phyloP scores from a whole-genome alignment of 2,888 invertebrate species.

The Apamea monoglypha region DNA sequence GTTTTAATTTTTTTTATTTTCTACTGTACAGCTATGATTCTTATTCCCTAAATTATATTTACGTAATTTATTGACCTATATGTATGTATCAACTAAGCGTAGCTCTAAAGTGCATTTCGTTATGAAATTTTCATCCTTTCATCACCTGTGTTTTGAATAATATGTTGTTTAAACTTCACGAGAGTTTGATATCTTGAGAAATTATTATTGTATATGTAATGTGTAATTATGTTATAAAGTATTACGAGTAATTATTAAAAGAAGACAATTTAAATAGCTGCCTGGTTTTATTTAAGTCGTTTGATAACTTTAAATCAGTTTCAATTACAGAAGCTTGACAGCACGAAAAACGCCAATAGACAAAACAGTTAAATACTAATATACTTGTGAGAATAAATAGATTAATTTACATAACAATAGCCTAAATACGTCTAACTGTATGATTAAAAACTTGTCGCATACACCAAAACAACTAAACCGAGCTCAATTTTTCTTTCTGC shows the following conservation, averaged over 20 bases:
- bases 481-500: slow-evolving; percentile 28
- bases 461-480: slow-evolving; percentile 1
- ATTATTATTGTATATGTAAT: slow-evolving; percentile 89
- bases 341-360: slow-evolving; percentile 25
- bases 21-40: slow-evolving; percentile 85
- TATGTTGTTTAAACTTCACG: slow-evolving; percentile 86
- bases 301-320: neutral
- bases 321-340: slow-evolving; percentile 13
- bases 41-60: slow-evolving; percentile 88
- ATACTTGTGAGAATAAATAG: slow-evolving; percentile 32
- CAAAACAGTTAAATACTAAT: slow-evolving; percentile 16
- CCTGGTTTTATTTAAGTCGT: slow-evolving; percentile 68
- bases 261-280: slow-evolving; percentile 86
- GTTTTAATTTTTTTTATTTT: slow-evolving; percentile 74
- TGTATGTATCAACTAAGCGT: slow-evolving; percentile 83
- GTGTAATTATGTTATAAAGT: slow-evolving; percentile 90
- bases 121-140: slow-evolving; percentile 83
- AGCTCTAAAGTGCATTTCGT: slow-evolving; percentile 88
- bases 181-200: slow-evolving; percentile 89
- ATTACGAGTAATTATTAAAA: slow-evolving; percentile 90
- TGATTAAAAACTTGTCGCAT: slow-evolving; percentile 15
- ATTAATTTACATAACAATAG: slow-evolving; percentile 38
- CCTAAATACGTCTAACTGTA: slow-evolving; percentile 21
- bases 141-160: slow-evolving; percentile 85
- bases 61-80: slow-evolving; percentile 88